phyloP scores from a whole-genome alignment of 2,113 vertebrate genomes.

The Pristiophorus japonicus region DNA sequence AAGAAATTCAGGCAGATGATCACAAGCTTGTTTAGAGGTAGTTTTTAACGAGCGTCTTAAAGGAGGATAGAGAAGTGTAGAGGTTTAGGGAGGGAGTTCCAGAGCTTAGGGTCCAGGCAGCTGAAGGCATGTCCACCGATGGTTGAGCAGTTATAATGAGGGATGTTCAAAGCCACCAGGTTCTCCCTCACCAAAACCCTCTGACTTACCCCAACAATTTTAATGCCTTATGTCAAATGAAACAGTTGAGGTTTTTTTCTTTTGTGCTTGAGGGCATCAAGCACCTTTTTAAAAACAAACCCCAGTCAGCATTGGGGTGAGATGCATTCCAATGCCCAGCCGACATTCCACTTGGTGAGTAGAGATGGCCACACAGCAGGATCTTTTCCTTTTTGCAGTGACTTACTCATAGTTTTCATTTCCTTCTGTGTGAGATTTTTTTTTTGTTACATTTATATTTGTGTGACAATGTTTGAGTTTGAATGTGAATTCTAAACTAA shows the following conservation, averaged over 20 bases:
- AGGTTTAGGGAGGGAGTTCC: no score
- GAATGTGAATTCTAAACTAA: background rate
- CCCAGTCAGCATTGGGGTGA: background rate
- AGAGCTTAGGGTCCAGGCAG: no score
- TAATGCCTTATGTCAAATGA: background rate
- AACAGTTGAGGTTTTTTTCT: background rate
- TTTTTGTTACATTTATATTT: background rate
- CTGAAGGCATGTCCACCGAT: no score
- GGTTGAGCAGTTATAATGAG: no score
- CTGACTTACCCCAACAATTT: background rate
- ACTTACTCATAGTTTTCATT: background rate
- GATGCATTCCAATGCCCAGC: background rate
- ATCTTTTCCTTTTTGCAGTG: no score
- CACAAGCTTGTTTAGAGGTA: no score
- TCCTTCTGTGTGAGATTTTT: background rate
- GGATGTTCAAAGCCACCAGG: background rate
- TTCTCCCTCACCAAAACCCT: background rate
- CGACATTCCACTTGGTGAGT: background rate
- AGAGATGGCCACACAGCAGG: background rate
- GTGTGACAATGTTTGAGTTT: background rate
- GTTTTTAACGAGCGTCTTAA: no score
- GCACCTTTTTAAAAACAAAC: background rate
- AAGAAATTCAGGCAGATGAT: no score
- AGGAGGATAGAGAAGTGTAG: no score
- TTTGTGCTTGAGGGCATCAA: no score